Evolutionary conservation across 2,888 invertebrate genomes (phyloP).

Genomic region (Stenoptilia bipunctidactyla): DNA sequence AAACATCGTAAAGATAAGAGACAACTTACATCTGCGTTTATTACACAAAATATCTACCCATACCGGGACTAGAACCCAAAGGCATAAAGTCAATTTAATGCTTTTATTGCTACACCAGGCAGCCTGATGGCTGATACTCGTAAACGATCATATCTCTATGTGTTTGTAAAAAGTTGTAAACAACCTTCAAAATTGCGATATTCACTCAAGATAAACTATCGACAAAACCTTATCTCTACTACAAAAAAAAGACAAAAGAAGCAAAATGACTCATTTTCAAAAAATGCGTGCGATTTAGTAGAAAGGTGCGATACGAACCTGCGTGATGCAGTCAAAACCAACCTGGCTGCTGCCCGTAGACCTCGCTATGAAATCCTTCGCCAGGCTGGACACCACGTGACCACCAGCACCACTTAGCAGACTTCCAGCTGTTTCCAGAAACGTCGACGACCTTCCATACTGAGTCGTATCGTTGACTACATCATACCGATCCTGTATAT

Average conservation of each 20-base stretch:
- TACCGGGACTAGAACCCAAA: no score
- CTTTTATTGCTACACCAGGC: no score
- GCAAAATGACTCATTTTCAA: constrained; percentile 20
- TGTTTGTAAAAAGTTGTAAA: no score
- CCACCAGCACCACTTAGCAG: constrained; percentile 57
- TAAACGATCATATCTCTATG: no score
- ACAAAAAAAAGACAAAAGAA: constrained; percentile 13
- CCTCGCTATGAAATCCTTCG: constrained; percentile 77
- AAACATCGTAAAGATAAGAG: no score
- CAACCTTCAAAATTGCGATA: no score
- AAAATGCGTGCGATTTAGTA: constrained; percentile 34
- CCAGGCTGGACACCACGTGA: constrained; percentile 70
- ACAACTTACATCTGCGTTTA: no score
- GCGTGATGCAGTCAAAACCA: constrained; percentile 65
- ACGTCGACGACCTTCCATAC: constrained; percentile 44
- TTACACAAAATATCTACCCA: no score
- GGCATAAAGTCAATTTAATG: no score
- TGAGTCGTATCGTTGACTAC: constrained; percentile 30
- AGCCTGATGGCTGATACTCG: no score
- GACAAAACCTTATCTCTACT: constrained; percentile 13
- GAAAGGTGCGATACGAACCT: constrained; percentile 60
- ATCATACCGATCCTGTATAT: constrained; percentile 28
- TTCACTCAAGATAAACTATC: constrained; percentile 4
- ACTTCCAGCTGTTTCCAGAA: constrained; percentile 48
- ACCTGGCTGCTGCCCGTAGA: constrained; percentile 80